These are phyloP conservation scores for Hiodon alosoides DNA, from an alignment of 2,113 vertebrate species.

Conservation along the genomic window DNA sequence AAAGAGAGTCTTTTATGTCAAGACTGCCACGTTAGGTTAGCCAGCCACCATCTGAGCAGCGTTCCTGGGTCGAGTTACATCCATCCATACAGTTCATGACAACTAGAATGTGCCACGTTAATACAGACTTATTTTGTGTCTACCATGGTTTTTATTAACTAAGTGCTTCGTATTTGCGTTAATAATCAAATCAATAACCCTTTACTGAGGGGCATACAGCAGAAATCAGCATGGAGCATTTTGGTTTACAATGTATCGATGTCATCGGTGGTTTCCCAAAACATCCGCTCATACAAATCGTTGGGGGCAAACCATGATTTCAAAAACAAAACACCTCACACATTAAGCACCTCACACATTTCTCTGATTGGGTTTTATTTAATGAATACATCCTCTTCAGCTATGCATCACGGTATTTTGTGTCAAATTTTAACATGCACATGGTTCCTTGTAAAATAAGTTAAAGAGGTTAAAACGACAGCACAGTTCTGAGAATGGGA, in stretches of 20 bases:
- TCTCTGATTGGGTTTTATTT: neutral
- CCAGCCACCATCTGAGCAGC: neutral
- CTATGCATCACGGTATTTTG: neutral
- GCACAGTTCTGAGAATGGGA: neutral
- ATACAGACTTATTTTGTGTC: neutral
- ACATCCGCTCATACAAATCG: no score
- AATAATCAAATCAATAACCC: neutral
- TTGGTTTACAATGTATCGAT: no score
- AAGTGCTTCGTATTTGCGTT: neutral
- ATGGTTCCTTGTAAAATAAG: neutral
- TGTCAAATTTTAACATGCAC: neutral
- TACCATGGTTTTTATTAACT: neutral
- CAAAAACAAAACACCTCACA: no score
- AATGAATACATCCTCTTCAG: neutral
- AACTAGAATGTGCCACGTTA: neutral
- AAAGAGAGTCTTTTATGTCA: neutral
- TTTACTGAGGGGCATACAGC: neutral
- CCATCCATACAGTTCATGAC: neutral
- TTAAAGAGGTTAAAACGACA: constrained; percentile 11
- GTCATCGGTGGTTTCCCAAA: no score
- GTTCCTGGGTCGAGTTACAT: neutral
- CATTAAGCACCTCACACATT: no score
- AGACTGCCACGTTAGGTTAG: constrained; percentile 10
- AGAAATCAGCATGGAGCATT: neutral
- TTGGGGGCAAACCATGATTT: no score